A percentile compares a stretch with the other conserved stretches of the same genome.
These are phyloP conservation scores for Merops nubicus DNA, from an alignment of 2,113 vertebrate species.

Conservation along the genomic window DNA sequence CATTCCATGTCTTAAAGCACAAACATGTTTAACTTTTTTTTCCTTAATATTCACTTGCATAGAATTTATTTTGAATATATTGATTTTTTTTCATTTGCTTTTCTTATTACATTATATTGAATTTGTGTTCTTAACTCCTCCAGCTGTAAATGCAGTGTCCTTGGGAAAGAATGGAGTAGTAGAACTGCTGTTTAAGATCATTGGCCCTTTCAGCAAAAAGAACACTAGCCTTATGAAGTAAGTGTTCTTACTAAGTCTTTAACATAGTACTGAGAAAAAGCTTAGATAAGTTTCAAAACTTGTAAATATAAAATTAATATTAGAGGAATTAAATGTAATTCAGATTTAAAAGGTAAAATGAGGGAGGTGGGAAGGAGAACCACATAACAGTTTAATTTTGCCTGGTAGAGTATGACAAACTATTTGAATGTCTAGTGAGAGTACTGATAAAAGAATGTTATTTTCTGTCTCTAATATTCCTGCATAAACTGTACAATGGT, in stretches of 20 bases:
- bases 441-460: background rate
- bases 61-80: background rate
- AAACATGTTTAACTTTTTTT: background rate
- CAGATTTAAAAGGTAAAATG: background rate
- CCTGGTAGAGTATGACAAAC: background rate
- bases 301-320: background rate
- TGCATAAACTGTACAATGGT: background rate
- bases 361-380: background rate
- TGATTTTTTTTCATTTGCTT: background rate
- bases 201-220: constrained; percentile 92
- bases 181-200: constrained; percentile 93
- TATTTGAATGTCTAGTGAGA: background rate
- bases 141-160: constrained; percentile 94
- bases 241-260: too few species aligned
- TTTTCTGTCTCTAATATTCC: background rate
- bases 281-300: background rate
- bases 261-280: background rate
- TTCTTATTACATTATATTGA: background rate
- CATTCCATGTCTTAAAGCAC: background rate
- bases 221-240: constrained; percentile 93
- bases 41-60: background rate
- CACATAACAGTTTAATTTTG: background rate
- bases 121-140: background rate
- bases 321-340: background rate
- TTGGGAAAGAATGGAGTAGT: constrained; percentile 93